phyloP scores from a whole-genome alignment of 2,888 invertebrate genomes.

The Hylaea fasciaria region DNA sequence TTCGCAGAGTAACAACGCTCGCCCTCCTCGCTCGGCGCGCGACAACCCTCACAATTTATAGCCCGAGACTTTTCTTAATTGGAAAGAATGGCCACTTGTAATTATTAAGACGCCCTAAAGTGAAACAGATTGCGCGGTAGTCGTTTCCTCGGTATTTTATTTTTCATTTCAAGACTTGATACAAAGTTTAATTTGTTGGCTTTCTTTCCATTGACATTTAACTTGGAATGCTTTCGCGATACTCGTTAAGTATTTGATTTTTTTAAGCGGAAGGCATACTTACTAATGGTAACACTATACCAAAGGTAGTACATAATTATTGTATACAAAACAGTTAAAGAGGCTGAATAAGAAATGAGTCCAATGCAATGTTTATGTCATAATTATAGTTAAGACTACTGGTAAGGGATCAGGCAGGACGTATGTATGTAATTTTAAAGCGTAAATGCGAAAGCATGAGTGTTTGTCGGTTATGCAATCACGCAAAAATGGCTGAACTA shows the following conservation, averaged over 20 bases:
- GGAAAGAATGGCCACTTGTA: constrained; percentile 85
- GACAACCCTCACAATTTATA: constrained; percentile 83
- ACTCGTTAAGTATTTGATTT: constrained; percentile 26
- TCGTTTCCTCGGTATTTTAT: constrained; percentile 63
- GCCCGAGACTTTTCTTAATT: constrained; percentile 84
- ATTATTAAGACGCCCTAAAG: constrained; percentile 84
- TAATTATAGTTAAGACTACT: too few species aligned
- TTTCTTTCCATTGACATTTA: constrained; percentile 53
- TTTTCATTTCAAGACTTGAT: constrained; percentile 65
- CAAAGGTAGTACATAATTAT: not conserved
- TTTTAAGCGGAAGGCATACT: constrained; percentile 6
- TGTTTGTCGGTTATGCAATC: too few species aligned
- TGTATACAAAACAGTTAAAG: constrained; percentile 13
- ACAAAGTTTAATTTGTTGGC: constrained; percentile 56
- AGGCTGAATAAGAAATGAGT: too few species aligned
- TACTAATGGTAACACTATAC: not conserved
- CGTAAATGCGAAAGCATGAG: too few species aligned
- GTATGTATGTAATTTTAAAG: too few species aligned
- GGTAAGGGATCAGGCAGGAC: too few species aligned
- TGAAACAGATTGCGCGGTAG: constrained; percentile 83
- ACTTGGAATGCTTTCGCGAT: constrained; percentile 42
- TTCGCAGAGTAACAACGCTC: constrained; percentile 70
- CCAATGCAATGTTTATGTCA: too few species aligned
- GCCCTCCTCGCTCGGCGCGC: constrained; percentile 55
- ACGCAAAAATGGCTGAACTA: too few species aligned